A percentile compares a stretch with the other conserved stretches of the same genome.
phyloP scores from a whole-genome alignment of 2,113 vertebrate genomes.

The Bujurquina vittata region DNA sequence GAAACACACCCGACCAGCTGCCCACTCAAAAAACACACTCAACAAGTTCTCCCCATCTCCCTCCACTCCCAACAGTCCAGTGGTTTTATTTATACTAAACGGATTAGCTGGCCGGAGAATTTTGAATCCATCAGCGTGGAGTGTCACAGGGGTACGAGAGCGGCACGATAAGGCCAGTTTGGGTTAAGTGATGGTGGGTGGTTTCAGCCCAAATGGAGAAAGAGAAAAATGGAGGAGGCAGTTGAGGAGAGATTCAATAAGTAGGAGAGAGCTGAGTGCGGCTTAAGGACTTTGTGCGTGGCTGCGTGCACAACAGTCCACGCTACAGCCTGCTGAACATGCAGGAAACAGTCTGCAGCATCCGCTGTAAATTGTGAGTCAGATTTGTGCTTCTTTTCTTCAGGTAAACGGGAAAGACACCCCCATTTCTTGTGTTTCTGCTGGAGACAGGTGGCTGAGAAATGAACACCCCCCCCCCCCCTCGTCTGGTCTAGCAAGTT shows the following conservation, averaged over 20 bases:
- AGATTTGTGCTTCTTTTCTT: conserved; percentile 30
- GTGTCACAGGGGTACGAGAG: neutral
- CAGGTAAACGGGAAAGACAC: conserved; percentile 10
- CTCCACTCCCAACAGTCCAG: conserved; percentile 17
- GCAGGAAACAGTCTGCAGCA: conserved; percentile 39
- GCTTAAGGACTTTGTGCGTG: neutral
- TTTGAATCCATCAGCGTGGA: conserved; percentile 57
- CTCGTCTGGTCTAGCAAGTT: conserved; percentile 39
- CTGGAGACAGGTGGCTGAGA: conserved; percentile 66
- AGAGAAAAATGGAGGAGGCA: neutral
- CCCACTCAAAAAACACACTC: conserved; percentile 52
- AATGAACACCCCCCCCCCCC: conserved; percentile 43
- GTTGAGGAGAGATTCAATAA: neutral
- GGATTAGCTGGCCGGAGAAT: conserved; percentile 39
- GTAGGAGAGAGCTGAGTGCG: neutral
- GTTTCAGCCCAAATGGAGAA: neutral
- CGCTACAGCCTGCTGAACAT: conserved; percentile 20
- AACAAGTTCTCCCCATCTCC: conserved; percentile 30
- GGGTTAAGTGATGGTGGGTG: conserved; percentile 42
- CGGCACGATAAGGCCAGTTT: conserved; percentile 1
- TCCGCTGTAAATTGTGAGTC: conserved; percentile 17
- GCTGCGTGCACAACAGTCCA: neutral
- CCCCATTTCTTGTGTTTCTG: conserved; percentile 48
- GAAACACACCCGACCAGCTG: conserved; percentile 25
- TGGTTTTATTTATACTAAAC: conserved; percentile 63